Percentiles rank a stretch among this genome's conserved stretches.
These are phyloP conservation scores for Cephus sareptanus DNA, from an alignment of 2,888 invertebrate species.

Conservation along the genomic window DNA sequence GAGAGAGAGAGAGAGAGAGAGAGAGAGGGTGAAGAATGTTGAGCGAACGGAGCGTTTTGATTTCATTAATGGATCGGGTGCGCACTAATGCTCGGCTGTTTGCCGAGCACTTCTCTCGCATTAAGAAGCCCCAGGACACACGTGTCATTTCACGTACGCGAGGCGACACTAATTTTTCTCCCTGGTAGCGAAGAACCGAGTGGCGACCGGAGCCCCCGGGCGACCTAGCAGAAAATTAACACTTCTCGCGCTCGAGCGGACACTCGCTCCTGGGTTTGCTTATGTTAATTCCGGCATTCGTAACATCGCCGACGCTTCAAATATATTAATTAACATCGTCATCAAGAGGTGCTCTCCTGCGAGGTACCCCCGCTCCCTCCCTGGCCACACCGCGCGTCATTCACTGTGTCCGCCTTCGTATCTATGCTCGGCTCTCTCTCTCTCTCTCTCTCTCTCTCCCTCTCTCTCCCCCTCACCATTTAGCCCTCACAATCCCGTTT, in stretches of 20 bases:
- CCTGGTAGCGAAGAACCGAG: constrained; percentile 1
- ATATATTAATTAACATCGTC: constrained; percentile 65
- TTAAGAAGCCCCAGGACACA: constrained; percentile 43
- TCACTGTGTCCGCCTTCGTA: constrained; percentile 24
- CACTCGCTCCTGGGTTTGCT: constrained; percentile 53
- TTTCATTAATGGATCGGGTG: constrained; percentile 59
- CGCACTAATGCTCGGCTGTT: constrained; percentile 54
- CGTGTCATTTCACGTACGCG: constrained; percentile 41
- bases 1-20: neutral
- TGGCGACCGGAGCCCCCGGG: constrained; percentile 11
- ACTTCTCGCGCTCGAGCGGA: constrained; percentile 47
- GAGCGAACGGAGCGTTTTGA: constrained; percentile 38
- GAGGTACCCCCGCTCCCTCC: neutral
- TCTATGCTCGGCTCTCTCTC: constrained; percentile 12
- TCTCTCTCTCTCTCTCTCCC: constrained; percentile 4
- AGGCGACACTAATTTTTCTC: constrained; percentile 28
- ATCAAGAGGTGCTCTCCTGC: constrained; percentile 43
- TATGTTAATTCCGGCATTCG: constrained; percentile 58
- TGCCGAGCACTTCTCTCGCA: constrained; percentile 54
- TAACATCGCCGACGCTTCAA: constrained; percentile 47
- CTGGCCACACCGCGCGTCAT: constrained; percentile 27
- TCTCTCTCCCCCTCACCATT: neutral
- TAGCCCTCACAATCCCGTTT: no score
- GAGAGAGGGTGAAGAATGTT: neutral
- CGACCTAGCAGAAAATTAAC: constrained; percentile 56